These are phyloP conservation scores for Scopus umbretta DNA, from an alignment of 2,113 vertebrate genomes.

Conservation along the genomic window DNA sequence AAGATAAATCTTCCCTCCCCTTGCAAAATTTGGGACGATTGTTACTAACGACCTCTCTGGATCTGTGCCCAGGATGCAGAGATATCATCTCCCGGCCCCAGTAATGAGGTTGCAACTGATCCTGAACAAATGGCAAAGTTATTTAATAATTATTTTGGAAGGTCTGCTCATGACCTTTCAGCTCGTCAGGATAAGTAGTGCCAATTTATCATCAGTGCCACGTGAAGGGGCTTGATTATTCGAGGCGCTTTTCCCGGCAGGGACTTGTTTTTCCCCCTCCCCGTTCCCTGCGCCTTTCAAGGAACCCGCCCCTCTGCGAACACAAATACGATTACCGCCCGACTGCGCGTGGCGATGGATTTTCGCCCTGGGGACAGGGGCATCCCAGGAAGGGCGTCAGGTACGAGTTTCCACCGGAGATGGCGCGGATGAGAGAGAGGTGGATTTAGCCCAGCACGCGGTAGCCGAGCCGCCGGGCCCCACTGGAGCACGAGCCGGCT, in stretches of 20 bases:
- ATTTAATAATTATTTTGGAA: conserved; percentile 71
- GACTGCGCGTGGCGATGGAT: rapidly evolving
- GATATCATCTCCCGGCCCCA: conserved; percentile 65
- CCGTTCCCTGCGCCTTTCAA: background rate
- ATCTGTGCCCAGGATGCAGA: conserved; percentile 61
- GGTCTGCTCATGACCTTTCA: conserved; percentile 69
- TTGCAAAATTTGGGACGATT: conserved; percentile 59
- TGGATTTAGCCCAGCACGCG: background rate
- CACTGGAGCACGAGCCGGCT: rapidly evolving
- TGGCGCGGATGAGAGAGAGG: rapidly evolving
- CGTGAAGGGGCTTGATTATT: conserved; percentile 34
- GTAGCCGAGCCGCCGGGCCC: background rate
- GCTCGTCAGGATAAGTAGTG: conserved; percentile 56
- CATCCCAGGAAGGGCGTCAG: background rate
- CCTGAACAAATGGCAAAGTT: conserved; percentile 75
- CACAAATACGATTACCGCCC: rapidly evolving
- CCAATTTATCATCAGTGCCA: conserved; percentile 60
- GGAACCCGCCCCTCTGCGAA: background rate
- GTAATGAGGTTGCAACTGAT: conserved; percentile 73
- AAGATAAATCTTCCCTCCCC: conserved; percentile 57
- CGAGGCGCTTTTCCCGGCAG: conserved; percentile 47
- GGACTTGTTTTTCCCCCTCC: background rate
- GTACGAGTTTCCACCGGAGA: background rate
- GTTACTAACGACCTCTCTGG: conserved; percentile 71
- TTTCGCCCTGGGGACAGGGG: rapidly evolving